phyloP scores from a whole-genome alignment of 2,888 invertebrate genomes.

The Abscondita cerata region DNA sequence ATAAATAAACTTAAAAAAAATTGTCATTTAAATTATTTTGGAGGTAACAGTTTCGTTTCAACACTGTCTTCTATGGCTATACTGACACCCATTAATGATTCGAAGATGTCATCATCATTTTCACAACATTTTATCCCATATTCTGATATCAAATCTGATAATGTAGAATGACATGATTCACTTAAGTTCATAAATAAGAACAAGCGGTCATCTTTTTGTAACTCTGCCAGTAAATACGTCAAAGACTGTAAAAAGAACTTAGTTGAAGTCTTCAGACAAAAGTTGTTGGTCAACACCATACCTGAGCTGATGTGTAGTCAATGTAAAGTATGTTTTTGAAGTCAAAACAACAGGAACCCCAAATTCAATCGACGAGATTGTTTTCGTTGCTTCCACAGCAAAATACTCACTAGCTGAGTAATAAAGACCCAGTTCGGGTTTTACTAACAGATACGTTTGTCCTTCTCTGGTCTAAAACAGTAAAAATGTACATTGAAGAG shows the following conservation, averaged over 20 bases:
- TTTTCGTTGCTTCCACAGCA: slow-evolving; percentile 63
- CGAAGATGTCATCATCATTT: slow-evolving; percentile 17
- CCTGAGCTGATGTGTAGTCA: slow-evolving; percentile 36
- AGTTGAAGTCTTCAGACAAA: neutral
- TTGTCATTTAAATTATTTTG: slow-evolving; percentile 1
- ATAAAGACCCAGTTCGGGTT: slow-evolving; percentile 71
- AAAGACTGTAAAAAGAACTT: slow-evolving; percentile 14
- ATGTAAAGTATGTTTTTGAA: slow-evolving; percentile 31
- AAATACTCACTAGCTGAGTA: slow-evolving; percentile 76
- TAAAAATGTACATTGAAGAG: slow-evolving; percentile 16
- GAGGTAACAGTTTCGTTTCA: slow-evolving; percentile 15
- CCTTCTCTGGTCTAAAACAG: slow-evolving; percentile 60
- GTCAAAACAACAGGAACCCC: slow-evolving; percentile 27
- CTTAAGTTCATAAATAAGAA: slow-evolving; percentile 19
- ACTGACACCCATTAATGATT: neutral
- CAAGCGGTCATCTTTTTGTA: slow-evolving; percentile 6
- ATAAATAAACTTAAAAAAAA: neutral
- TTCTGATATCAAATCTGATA: slow-evolving; percentile 13
- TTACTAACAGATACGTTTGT: slow-evolving; percentile 64
- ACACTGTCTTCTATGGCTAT: slow-evolving; percentile 7
- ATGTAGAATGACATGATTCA: neutral
- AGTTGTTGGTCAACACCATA: neutral
- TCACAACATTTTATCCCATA: slow-evolving; percentile 17
- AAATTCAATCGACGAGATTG: slow-evolving; percentile 49
- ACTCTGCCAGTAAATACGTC: slow-evolving; percentile 11